phyloP scores from a whole-genome alignment of 2,888 invertebrate genomes.

The Lithophane socia region DNA sequence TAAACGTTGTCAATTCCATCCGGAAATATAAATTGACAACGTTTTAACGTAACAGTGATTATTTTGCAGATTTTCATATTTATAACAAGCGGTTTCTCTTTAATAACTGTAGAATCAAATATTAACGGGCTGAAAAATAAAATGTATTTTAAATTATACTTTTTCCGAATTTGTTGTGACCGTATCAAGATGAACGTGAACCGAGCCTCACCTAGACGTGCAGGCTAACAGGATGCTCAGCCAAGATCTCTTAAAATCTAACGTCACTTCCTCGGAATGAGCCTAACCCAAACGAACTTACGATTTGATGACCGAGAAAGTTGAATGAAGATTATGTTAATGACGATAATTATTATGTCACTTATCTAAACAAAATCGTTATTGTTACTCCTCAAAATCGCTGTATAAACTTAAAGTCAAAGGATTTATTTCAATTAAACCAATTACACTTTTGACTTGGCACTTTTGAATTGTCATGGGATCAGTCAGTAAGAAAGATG shows the following conservation, averaged over 20 bases:
- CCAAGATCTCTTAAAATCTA: background rate
- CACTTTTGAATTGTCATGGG: background rate
- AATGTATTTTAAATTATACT: background rate
- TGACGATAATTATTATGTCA: background rate
- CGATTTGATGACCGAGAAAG: background rate
- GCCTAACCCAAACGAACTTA: background rate
- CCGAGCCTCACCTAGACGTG: background rate
- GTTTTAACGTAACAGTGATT: conserved; percentile 15
- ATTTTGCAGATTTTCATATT: conserved; percentile 19
- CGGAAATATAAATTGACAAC: conserved; percentile 31
- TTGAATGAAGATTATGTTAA: background rate
- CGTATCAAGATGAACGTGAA: background rate
- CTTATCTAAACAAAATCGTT: background rate
- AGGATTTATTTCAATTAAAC: too few species aligned
- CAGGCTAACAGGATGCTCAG: background rate
- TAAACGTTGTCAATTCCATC: conserved; percentile 8
- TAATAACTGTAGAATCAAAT: background rate
- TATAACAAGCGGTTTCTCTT: conserved; percentile 5
- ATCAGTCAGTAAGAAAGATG: background rate
- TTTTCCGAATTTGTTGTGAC: background rate
- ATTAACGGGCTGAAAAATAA: background rate
- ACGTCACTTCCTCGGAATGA: background rate
- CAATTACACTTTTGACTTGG: too few species aligned
- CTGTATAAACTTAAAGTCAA: background rate
- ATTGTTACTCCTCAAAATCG: background rate